These are phyloP conservation scores for Pandion haliaetus DNA, from an alignment of 2,113 vertebrate genomes.

Conservation along the genomic window DNA sequence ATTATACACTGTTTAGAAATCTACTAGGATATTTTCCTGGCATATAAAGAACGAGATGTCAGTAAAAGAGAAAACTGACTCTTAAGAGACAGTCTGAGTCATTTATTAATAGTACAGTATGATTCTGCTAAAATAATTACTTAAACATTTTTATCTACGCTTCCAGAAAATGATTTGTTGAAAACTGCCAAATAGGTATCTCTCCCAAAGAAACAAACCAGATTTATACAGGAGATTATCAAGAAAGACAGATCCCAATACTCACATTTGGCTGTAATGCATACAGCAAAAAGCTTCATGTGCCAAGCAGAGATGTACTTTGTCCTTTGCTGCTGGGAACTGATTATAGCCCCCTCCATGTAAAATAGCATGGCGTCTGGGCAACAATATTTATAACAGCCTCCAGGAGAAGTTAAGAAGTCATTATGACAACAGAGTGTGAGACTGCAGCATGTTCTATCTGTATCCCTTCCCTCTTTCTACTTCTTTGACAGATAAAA, in stretches of 20 bases:
- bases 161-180: background rate
- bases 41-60: background rate
- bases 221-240: background rate
- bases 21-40: background rate
- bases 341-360: background rate
- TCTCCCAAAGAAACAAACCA: background rate
- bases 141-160: background rate
- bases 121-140: background rate
- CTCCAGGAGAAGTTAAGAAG: background rate
- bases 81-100: background rate
- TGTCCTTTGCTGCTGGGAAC: background rate
- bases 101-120: background rate
- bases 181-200: background rate
- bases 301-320: background rate
- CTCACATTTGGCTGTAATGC: background rate
- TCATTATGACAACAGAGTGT: background rate
- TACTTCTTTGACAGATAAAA: background rate
- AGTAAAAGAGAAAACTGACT: background rate
- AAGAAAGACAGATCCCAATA: background rate
- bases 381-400: background rate
- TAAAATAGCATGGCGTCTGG: background rate
- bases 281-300: background rate
- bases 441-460: background rate
- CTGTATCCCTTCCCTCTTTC: background rate
- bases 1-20: background rate